Conservation (phyloP, 1,140 invertebrate species). For the Drosophila pachea region DNA sequence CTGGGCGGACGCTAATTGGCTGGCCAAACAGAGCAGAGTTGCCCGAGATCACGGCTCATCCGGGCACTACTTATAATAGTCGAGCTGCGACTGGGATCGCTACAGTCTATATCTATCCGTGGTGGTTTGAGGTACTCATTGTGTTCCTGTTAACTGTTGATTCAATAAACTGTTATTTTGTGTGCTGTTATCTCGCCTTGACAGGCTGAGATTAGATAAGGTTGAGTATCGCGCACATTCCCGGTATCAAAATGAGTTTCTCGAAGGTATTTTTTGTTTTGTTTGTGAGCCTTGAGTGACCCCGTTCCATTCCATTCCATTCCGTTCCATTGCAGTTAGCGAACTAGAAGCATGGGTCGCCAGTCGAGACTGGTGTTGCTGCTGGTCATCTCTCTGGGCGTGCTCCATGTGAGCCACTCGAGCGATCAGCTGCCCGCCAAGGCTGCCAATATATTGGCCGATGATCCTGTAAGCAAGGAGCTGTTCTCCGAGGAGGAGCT, state of each 20-base stretch:
- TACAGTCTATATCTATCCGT: too few species aligned
- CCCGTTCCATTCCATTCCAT: conserved; percentile 13
- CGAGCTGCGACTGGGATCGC: neutral
- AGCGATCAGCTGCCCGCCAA: conserved; percentile 23
- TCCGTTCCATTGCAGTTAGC: conserved; percentile 44
- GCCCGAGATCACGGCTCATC: too few species aligned
- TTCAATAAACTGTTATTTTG: conserved; percentile 57
- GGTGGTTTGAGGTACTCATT: neutral
- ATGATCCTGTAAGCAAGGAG: conserved; percentile 53
- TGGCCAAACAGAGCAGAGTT: conserved; percentile 27
- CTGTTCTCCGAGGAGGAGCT: conserved; percentile 52
- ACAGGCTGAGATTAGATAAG: conserved; percentile 56
- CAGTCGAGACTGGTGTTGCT: conserved; percentile 75
- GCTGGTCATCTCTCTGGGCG: conserved; percentile 57
- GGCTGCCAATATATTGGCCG: conserved; percentile 25
- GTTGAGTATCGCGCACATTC: conserved; percentile 11
- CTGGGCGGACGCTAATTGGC: conserved; percentile 42
- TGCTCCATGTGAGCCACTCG: conserved; percentile 53
- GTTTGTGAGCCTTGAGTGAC: neutral
- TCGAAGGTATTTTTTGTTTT: conserved; percentile 1
- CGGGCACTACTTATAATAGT: neutral
- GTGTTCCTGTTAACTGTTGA: conserved; percentile 27
- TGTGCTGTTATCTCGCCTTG: conserved; percentile 50
- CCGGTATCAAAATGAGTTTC: conserved; percentile 24
- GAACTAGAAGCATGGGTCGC: conserved; percentile 61